Percentiles rank a stretch among this genome's conserved stretches.
Evolutionary conservation across 2,888 invertebrate genomes (phyloP).

Genomic region (Drosophila flavopinicola): DNA sequence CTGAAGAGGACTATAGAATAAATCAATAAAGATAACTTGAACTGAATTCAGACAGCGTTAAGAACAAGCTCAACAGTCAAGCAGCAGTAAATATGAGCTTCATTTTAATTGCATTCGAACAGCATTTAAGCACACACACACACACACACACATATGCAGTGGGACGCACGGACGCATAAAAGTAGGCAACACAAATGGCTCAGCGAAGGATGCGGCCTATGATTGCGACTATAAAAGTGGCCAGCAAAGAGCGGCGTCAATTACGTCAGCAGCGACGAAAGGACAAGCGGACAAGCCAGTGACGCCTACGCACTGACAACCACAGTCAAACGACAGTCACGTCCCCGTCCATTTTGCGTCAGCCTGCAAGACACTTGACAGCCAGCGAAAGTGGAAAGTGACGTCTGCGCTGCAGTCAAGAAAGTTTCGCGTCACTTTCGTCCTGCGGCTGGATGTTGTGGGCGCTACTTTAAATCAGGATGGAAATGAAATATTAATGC

Average conservation of each 20-base stretch:
- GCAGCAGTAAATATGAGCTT: constrained; percentile 23
- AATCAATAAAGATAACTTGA: not conserved
- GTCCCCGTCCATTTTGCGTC: constrained; percentile 21
- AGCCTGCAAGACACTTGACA: constrained; percentile 21
- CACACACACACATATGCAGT: constrained; percentile 15
- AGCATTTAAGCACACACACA: not conserved
- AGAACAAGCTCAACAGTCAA: too few species aligned
- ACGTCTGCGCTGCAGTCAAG: constrained; percentile 2
- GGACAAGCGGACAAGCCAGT: not conserved
- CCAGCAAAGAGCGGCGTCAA: constrained; percentile 13
- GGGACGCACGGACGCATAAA: constrained; percentile 30
- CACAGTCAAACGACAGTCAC: constrained; percentile 22
- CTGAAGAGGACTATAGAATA: too few species aligned
- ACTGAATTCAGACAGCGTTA: constrained; percentile 1
- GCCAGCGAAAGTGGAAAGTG: constrained; percentile 54
- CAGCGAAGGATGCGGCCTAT: constrained; percentile 6
- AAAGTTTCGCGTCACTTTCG: not conserved
- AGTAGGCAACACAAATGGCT: constrained; percentile 43
- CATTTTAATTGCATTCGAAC: constrained; percentile 40
- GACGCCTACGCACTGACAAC: constrained; percentile 25
- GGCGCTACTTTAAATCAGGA: not conserved
- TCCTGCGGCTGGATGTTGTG: too few species aligned
- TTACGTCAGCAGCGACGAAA: constrained; percentile 31
- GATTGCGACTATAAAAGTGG: constrained; percentile 18
- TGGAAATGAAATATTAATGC: not conserved